Evolutionary conservation across 2,113 vertebrate species (phyloP).

Genomic region (Tinamus guttatus): DNA sequence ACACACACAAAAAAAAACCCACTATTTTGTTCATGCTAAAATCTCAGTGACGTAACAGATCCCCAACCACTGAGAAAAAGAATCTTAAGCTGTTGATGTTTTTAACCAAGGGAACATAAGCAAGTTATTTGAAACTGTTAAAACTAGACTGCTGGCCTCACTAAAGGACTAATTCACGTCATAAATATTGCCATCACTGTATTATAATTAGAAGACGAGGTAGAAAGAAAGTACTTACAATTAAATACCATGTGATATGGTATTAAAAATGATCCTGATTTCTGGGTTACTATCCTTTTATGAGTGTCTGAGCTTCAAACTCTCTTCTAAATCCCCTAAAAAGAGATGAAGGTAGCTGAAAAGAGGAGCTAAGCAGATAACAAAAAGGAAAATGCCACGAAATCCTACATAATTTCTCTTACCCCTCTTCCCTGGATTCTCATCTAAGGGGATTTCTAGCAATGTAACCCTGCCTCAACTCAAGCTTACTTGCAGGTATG

Average conservation of each 20-base stretch:
- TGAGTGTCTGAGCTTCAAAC: neutral
- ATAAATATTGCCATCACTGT: neutral
- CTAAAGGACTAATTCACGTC: neutral
- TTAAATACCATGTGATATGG: neutral
- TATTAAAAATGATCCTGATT: neutral
- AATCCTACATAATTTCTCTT: neutral
- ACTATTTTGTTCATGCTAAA: neutral
- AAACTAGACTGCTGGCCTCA: neutral
- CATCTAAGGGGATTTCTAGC: neutral
- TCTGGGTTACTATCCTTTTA: neutral
- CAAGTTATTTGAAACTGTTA: neutral
- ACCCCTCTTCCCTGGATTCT: neutral
- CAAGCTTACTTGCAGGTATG: neutral
- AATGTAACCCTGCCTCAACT: neutral
- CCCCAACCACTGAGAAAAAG: neutral
- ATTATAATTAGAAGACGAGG: neutral
- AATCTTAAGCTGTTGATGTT: neutral
- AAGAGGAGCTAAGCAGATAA: neutral
- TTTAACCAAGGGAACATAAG: neutral
- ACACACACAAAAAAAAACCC: neutral
- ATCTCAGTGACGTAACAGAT: neutral
- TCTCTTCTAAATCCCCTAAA: neutral
- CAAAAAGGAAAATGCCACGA: neutral
- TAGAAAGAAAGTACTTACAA: neutral
- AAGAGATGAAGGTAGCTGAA: neutral